Percentiles rank a stretch among this genome's conserved stretches.
Conservation (phyloP, 2,797 vertebrate genomes). For the Lycodopsis pacificus region DNA sequence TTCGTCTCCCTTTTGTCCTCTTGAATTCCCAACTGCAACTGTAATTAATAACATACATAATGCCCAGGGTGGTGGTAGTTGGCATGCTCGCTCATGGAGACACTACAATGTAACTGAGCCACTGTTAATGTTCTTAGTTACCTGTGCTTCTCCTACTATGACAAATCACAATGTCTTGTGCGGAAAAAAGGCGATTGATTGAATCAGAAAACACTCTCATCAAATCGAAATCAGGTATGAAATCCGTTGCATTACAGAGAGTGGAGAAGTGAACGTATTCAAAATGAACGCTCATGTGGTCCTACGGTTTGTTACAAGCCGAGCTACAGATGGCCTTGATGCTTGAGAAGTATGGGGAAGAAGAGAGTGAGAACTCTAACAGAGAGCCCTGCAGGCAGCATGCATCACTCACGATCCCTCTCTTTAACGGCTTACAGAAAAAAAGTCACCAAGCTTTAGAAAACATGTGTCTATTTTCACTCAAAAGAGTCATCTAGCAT, state of each 20-base stretch:
- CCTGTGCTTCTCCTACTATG: constrained; percentile 29
- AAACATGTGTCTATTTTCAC: constrained; percentile 71
- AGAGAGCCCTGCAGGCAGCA: constrained; percentile 59
- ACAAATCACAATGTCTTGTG: constrained; percentile 33
- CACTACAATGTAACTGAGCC: constrained; percentile 24
- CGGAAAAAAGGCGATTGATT: constrained; percentile 9
- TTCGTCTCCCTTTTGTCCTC: neutral
- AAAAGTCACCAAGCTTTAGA: constrained; percentile 57
- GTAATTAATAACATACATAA: constrained; percentile 38
- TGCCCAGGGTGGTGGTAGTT: constrained; percentile 8
- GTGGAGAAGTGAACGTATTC: constrained; percentile 1
- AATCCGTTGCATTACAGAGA: constrained; percentile 17
- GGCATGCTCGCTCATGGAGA: constrained; percentile 3
- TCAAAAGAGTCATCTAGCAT: constrained; percentile 39
- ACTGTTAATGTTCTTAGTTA: constrained; percentile 40
- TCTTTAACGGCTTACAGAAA: constrained; percentile 71
- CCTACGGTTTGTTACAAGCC: constrained; percentile 21
- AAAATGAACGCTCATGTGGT: constrained; percentile 34
- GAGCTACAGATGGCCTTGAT: constrained; percentile 42
- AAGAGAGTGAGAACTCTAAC: constrained; percentile 41
- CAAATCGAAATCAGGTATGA: constrained; percentile 32
- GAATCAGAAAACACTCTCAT: constrained; percentile 30
- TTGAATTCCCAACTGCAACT: constrained; percentile 13
- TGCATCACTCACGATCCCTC: constrained; percentile 64
- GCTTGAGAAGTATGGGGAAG: constrained; percentile 45